Conservation (phyloP, 2,888 invertebrate genomes). For the Pegoplata infirma region DNA sequence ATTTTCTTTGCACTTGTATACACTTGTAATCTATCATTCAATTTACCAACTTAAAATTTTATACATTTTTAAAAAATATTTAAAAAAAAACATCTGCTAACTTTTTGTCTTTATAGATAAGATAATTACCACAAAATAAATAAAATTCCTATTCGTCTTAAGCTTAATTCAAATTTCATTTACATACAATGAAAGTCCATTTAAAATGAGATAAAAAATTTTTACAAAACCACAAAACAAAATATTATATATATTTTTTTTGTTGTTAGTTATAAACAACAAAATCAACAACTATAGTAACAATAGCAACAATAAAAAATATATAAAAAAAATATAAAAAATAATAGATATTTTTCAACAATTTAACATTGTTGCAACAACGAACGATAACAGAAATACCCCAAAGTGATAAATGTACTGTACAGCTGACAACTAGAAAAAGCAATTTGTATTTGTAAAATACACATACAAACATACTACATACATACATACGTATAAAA, state of each 20-base stretch:
- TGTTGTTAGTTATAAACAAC: slow-evolving; percentile 1
- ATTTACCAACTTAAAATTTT: not conserved
- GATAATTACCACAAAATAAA: slow-evolving; percentile 55
- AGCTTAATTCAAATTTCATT: slow-evolving; percentile 45
- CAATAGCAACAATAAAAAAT: no score
- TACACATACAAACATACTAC: slow-evolving; percentile 35
- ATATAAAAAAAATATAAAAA: slow-evolving; percentile 14
- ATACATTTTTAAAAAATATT: not conserved
- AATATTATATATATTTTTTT: slow-evolving; percentile 16
- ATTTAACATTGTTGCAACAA: slow-evolving; percentile 36
- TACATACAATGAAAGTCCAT: slow-evolving; percentile 25
- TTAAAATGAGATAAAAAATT: slow-evolving; percentile 24
- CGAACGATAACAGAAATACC: slow-evolving; percentile 52
- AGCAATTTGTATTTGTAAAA: slow-evolving; percentile 62
- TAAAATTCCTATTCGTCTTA: slow-evolving; percentile 18
- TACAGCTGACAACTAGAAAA: slow-evolving; percentile 63
- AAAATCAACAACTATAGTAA: slow-evolving; percentile 22
- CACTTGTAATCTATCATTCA: not conserved
- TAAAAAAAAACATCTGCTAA: slow-evolving; percentile 17
- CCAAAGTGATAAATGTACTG: slow-evolving; percentile 62
- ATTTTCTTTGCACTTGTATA: no score
- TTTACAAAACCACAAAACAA: slow-evolving; percentile 26
- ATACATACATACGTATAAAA: no score
- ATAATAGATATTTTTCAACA: slow-evolving; percentile 54
- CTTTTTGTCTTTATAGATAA: slow-evolving; percentile 26